phyloP scores from a whole-genome alignment of 2,113 vertebrate genomes.

The Pipra filicauda region DNA sequence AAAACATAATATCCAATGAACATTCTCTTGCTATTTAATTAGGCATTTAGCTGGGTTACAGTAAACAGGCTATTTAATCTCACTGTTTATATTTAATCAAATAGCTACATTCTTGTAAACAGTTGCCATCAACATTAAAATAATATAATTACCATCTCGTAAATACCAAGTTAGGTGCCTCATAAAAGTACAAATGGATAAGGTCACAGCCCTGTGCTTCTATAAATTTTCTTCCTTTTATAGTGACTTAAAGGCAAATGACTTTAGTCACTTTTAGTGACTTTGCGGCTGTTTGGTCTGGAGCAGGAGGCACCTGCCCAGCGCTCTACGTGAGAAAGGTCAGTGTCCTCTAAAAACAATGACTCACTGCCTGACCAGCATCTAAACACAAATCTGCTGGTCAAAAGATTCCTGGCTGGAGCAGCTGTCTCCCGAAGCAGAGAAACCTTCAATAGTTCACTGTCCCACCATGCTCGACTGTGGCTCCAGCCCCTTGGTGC shows the following conservation, averaged over 20 bases:
- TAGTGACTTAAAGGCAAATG: not conserved
- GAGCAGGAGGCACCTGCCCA: not conserved
- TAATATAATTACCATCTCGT: not conserved
- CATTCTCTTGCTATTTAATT: slow-evolving; percentile 19
- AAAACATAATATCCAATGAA: not conserved
- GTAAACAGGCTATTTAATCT: not conserved
- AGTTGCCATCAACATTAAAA: not conserved
- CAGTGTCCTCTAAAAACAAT: not conserved
- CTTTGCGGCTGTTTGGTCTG: not conserved
- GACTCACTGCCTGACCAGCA: not conserved
- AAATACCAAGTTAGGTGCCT: not conserved
- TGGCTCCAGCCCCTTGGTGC: not conserved
- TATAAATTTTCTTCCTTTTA: not conserved
- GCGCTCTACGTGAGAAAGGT: not conserved
- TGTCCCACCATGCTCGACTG: not conserved
- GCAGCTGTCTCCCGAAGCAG: not conserved
- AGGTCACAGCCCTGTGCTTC: not conserved
- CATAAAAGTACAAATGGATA: not conserved
- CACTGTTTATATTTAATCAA: not conserved
- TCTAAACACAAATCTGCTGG: not conserved
- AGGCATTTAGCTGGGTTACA: not conserved
- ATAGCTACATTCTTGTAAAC: not conserved
- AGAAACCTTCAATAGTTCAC: not conserved
- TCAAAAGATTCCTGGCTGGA: not conserved
- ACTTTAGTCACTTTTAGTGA: no score